Evolutionary conservation across 2,113 vertebrate species (phyloP).

Genomic region (Thalassarche chlororhynchos): DNA sequence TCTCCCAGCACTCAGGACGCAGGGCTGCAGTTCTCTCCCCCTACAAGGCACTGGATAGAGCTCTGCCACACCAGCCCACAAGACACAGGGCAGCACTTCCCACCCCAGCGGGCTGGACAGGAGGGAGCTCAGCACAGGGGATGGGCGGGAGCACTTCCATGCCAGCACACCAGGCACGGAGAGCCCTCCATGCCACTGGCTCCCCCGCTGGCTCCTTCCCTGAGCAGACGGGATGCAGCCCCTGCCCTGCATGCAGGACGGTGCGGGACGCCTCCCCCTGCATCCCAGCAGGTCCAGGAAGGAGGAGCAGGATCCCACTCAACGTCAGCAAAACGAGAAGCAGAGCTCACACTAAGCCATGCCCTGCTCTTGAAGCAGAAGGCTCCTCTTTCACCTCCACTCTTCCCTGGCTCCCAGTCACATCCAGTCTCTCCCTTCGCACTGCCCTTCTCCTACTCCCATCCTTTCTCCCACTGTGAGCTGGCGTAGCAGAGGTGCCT

Average conservation of each 20-base stretch:
- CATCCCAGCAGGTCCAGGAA: neutral
- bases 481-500: neutral
- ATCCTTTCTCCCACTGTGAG: neutral
- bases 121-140: neutral
- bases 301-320: neutral
- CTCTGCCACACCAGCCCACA: fast-evolving
- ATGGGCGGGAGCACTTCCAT: neutral
- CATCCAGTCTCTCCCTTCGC: neutral
- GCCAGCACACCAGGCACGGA: neutral
- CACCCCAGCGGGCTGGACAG: fast-evolving
- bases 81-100: neutral
- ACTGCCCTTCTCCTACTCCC: neutral
- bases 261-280: neutral
- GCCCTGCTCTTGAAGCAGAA: neutral
- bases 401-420: neutral
- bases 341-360: neutral
- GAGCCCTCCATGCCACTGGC: neutral
- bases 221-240: neutral
- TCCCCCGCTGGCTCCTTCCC: neutral
- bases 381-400: neutral
- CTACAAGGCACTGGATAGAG: neutral
- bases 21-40: neutral
- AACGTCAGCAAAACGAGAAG: neutral
- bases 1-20: neutral
- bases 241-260: neutral